Conservation (phyloP, 2,113 vertebrate genomes). For the Andinoacara biseriatus region DNA sequence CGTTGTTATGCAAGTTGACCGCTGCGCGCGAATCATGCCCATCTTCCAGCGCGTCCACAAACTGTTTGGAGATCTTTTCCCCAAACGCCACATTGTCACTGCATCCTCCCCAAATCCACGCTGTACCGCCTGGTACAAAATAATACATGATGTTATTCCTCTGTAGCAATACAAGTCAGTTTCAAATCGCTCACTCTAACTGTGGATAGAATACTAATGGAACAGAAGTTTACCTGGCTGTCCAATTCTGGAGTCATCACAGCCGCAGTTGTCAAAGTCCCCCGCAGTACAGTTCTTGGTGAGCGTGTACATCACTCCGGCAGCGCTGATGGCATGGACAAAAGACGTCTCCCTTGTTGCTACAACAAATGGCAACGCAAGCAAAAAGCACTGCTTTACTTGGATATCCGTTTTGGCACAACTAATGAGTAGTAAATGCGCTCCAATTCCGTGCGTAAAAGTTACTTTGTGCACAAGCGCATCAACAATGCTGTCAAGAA, state of each 20-base stretch:
- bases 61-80: constrained; percentile 92
- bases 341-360: constrained; percentile 94
- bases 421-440: not conserved
- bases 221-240: constrained; percentile 80
- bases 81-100: constrained; percentile 96
- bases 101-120: constrained; percentile 99
- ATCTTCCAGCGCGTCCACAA: constrained; percentile 93
- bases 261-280: constrained; percentile 94
- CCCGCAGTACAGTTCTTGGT: constrained; percentile 98
- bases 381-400: not conserved
- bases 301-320: constrained; percentile 93
- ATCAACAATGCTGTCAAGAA: not conserved
- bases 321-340: constrained; percentile 93
- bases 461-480: not conserved
- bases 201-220: not conserved
- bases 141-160: not conserved
- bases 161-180: accelerated
- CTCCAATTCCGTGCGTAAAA: constrained; percentile 33
- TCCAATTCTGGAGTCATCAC: constrained; percentile 91
- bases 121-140: constrained; percentile 85
- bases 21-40: constrained; percentile 91
- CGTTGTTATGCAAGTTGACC: constrained; percentile 97
- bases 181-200: not conserved
- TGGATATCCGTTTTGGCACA: not conserved
- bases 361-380: constrained; percentile 64